Evolutionary conservation across 2,113 vertebrate species (phyloP), one percentile per base, ranked within the genome.

Genomic region (Scopus umbretta): DNA sequence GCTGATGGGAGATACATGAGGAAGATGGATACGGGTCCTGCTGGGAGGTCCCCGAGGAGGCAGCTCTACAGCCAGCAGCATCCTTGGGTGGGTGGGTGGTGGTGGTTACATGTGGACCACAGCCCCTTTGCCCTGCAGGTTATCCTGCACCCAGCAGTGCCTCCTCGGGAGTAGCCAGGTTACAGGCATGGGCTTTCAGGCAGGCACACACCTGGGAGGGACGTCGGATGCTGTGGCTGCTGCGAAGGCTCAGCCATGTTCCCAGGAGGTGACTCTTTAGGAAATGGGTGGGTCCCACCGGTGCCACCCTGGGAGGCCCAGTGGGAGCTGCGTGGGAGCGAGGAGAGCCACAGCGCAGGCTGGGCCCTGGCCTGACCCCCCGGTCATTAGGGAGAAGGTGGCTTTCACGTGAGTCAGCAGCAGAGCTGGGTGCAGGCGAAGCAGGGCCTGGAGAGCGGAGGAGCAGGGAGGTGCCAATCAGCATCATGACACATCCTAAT

Each of bases 261-360:
- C 95, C 94, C 83, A 80, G 84, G 93, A 90, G 93, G 88, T 96
- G 96, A 93, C 94, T 96, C 92, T 97, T 95, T 95, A 96, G 95
- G 95, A 97, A 97, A 91, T 93, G 95, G 91, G 94, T 95, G 96
- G 45, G 78, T 87, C 94, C 81, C 3, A 13, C 43, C 16, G 2
- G 68, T 89, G 92, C 72, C 4, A 42, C 71, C 7, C 5, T 27
- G 1, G 73, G 86, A 94, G 83, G 75, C 91, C 61, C 76, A 73
- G 61, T 68, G 49, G 92, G 90, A 97, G 90, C 79, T 96, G 96
- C 34, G 88, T 88, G 88, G 92, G 92, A 89, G 95, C 10, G 3
- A 62, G 88, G 72, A 88, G 91, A 94, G 53, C 82, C 84, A 43
- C 1, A 36, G 88, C 86, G 85, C 17, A 1, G 90, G 90, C 85